These are phyloP conservation scores for Sorex araneus DNA, from an alignment of 2,113 vertebrate species.

Conservation along the genomic window DNA sequence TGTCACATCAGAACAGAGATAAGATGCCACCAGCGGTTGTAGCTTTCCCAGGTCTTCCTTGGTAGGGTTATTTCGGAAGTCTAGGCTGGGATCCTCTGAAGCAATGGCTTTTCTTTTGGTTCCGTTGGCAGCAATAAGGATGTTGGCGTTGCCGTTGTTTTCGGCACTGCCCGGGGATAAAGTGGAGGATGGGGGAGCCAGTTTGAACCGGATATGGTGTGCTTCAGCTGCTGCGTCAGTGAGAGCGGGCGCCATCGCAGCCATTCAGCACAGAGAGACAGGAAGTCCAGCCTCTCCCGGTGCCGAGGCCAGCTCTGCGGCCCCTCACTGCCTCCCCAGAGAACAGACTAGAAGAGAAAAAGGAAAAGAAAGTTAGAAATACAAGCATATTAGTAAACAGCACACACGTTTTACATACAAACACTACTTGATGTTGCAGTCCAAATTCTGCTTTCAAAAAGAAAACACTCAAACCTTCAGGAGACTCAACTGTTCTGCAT, in stretches of 20 bases:
- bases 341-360: constrained; percentile 91
- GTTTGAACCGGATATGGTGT: constrained; percentile 99
- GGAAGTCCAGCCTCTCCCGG: constrained; percentile 94
- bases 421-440: constrained; percentile 46
- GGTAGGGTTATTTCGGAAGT: constrained; percentile 91
- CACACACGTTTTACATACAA: constrained; percentile 71
- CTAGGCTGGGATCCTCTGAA: constrained; percentile 92
- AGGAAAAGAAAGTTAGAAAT: constrained; percentile 74
- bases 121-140: constrained; percentile 95
- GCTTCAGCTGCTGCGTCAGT: constrained; percentile 99
- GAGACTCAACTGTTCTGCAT: background rate
- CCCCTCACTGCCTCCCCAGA: constrained; percentile 94
- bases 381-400: constrained; percentile 63
- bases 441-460: constrained; percentile 42
- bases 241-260: constrained; percentile 99
- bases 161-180: constrained; percentile 97
- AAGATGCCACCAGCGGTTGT: constrained; percentile 96
- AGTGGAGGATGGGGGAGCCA: constrained; percentile 98
- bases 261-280: constrained; percentile 99
- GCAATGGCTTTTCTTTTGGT: constrained; percentile 93
- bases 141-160: constrained; percentile 97
- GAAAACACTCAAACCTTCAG: constrained; percentile 30
- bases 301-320: constrained; percentile 94
- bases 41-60: constrained; percentile 95
- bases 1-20: constrained; percentile 97